Evolutionary conservation across 2,797 vertebrate species (phyloP).

Genomic region (Lemur catta): DNA sequence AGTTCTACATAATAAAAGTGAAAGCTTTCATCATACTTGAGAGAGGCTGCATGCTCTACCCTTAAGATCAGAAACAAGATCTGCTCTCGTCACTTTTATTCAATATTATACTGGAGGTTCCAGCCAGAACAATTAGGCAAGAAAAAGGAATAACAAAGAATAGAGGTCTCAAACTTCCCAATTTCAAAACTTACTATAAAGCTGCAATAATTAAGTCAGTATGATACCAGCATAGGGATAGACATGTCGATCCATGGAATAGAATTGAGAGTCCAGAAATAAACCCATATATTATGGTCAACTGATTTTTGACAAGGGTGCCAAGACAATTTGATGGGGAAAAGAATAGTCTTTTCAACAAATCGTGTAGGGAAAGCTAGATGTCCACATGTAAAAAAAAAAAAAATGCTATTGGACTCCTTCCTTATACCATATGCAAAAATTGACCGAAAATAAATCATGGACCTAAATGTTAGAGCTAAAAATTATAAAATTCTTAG

Average conservation of each 20-base stretch:
- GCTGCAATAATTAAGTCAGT: background rate
- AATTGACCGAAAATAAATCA: background rate
- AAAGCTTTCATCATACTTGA: background rate
- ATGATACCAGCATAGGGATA: background rate
- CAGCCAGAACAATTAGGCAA: background rate
- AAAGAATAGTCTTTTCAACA: background rate
- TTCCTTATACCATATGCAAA: background rate
- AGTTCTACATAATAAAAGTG: background rate
- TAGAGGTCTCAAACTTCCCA: background rate
- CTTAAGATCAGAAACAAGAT: background rate
- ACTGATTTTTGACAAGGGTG: background rate
- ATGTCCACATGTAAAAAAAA: background rate
- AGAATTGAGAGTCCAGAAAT: background rate
- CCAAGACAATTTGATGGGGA: background rate
- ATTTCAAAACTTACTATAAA: background rate
- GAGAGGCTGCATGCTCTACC: background rate
- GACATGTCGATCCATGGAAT: background rate
- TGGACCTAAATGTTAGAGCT: background rate
- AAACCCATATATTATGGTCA: background rate
- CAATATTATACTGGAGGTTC: background rate
- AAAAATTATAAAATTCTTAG: background rate
- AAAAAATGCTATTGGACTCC: background rate
- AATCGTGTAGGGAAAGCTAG: background rate
- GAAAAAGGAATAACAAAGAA: background rate
- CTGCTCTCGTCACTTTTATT: background rate